A percentile compares a stretch with the other conserved stretches of the same genome.
Conservation (phyloP, 2,113 vertebrate species). For the Lagenorhynchus albirostris region DNA sequence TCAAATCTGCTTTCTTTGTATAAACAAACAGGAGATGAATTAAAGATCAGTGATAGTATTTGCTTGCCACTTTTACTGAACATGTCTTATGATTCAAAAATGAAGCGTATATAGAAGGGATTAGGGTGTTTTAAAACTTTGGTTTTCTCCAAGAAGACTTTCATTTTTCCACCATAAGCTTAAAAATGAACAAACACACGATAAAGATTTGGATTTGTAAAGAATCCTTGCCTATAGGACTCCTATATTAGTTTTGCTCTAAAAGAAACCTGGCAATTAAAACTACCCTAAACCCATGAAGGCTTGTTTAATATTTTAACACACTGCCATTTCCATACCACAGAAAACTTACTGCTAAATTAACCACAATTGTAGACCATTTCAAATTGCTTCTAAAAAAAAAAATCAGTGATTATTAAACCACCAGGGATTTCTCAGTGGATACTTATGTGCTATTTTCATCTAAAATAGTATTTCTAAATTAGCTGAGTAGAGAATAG, state of each 20-base stretch:
- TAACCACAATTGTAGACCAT: slow-evolving; percentile 47
- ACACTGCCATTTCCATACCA: not conserved
- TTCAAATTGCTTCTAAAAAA: slow-evolving; percentile 49
- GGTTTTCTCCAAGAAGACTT: slow-evolving; percentile 17
- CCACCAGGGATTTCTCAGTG: slow-evolving; percentile 55
- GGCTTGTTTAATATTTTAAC: slow-evolving; percentile 53
- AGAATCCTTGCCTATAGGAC: not conserved
- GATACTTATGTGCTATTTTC: slow-evolving; percentile 44
- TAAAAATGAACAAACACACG: not conserved
- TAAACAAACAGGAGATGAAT: slow-evolving; percentile 34
- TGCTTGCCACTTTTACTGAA: not conserved
- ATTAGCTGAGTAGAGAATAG: slow-evolving; percentile 45
- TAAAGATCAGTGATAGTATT: slow-evolving; percentile 41
- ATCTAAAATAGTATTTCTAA: slow-evolving; percentile 62
- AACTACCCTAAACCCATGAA: not conserved
- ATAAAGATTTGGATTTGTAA: not conserved
- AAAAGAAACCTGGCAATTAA: slow-evolving; percentile 29
- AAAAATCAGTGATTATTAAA: slow-evolving; percentile 67
- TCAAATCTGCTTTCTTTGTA: slow-evolving; percentile 25
- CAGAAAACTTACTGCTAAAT: slow-evolving; percentile 61
- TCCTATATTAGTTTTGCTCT: not conserved
- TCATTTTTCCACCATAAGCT: not conserved
- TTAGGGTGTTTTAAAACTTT: not conserved
- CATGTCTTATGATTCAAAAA: slow-evolving; percentile 12
- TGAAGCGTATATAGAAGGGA: not conserved